phyloP scores from a whole-genome alignment of 2,888 invertebrate species.

The Cryptocheilus praepositus region DNA sequence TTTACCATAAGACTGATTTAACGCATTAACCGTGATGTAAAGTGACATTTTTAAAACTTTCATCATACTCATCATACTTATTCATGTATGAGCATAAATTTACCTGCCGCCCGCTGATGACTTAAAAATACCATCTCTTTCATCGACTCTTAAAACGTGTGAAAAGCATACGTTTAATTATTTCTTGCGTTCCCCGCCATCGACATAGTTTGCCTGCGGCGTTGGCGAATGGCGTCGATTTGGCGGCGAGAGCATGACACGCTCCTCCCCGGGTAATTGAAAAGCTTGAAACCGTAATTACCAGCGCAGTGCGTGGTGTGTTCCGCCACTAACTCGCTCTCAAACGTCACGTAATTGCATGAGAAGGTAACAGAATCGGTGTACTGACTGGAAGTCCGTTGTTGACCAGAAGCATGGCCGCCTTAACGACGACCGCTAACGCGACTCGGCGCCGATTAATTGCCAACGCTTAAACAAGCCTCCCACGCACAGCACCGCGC shows the following conservation, averaged over 20 bases:
- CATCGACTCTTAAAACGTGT: neutral
- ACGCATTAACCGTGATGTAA: too few species aligned
- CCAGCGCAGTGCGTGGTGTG: slow-evolving; percentile 14
- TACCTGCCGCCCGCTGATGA: too few species aligned
- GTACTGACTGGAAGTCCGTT: neutral
- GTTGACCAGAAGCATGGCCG: neutral
- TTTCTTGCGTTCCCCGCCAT: slow-evolving; percentile 30
- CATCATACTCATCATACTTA: too few species aligned
- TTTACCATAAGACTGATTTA: too few species aligned
- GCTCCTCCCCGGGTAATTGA: slow-evolving; percentile 40
- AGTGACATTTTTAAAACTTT: too few species aligned
- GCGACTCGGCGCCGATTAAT: too few species aligned
- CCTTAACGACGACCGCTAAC: neutral
- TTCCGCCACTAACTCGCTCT: slow-evolving; percentile 30
- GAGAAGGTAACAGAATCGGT: slow-evolving; percentile 37
- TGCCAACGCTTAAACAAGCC: neutral
- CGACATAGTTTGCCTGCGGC: neutral
- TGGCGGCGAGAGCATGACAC: slow-evolving; percentile 10
- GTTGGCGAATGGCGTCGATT: slow-evolving; percentile 2
- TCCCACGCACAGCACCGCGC: neutral
- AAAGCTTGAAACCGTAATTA: slow-evolving; percentile 53
- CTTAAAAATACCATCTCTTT: too few species aligned
- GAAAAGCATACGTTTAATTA: slow-evolving; percentile 44
- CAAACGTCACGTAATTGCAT: slow-evolving; percentile 42
- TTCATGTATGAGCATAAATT: too few species aligned